Evolutionary conservation across 2,888 invertebrate genomes (phyloP).

Genomic region (Drosophila fulvimacula): DNA sequence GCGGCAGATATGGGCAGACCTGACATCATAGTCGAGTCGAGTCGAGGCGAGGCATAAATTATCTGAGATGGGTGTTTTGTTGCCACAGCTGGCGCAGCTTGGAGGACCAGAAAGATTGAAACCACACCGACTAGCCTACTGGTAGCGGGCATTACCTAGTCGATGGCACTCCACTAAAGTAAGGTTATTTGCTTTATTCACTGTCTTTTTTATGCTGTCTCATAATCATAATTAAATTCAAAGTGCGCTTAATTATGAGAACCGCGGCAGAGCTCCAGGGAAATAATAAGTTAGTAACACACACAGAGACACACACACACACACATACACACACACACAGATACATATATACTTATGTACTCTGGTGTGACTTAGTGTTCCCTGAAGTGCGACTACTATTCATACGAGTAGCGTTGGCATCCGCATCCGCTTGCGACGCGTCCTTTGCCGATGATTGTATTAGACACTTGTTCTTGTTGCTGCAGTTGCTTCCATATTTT

Average conservation of each 20-base stretch:
- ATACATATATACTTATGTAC: slow-evolving; percentile 8
- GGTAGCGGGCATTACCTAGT: not conserved
- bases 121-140: not conserved
- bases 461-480: slow-evolving; percentile 30
- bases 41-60: not conserved
- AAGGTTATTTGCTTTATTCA: slow-evolving; percentile 5
- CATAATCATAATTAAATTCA: slow-evolving; percentile 78
- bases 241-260: slow-evolving; percentile 77
- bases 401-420: not conserved
- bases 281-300: slow-evolving; percentile 60
- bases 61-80: not conserved
- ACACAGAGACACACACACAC: slow-evolving; percentile 24
- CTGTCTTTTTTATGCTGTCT: slow-evolving; percentile 28
- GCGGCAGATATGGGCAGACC: not conserved
- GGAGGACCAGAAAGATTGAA: not conserved
- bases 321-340: not conserved
- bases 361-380: slow-evolving; percentile 23
- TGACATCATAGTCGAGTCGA: not conserved
- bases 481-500: not conserved
- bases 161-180: not conserved
- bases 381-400: slow-evolving; percentile 13
- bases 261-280: slow-evolving; percentile 53
- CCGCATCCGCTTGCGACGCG: slow-evolving; percentile 2
- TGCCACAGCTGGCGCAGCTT: not conserved
- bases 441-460: slow-evolving; percentile 38